Percentiles rank a stretch among this genome's conserved stretches.
phyloP scores from a whole-genome alignment of 2,888 invertebrate species.

The Augiades crinisus region DNA sequence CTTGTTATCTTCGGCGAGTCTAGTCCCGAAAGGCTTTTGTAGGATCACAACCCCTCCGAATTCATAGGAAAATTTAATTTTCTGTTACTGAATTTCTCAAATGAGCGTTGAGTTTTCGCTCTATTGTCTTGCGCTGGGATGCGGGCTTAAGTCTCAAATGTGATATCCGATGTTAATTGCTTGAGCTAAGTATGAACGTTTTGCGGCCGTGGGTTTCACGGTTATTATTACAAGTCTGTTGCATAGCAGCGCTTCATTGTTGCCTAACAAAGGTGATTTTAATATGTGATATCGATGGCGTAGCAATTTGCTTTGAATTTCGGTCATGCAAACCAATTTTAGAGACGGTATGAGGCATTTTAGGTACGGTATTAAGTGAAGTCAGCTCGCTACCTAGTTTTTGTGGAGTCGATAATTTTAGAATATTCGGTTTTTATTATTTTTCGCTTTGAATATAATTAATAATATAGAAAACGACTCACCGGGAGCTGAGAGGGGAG shows the following conservation, averaged over 20 bases:
- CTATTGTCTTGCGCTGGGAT: conserved; percentile 68
- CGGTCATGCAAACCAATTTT: conserved; percentile 1
- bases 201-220: conserved; percentile 63
- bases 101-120: conserved; percentile 64
- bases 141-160: conserved; percentile 66
- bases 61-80: conserved; percentile 78
- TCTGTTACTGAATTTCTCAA: conserved; percentile 70
- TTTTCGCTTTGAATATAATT: background rate
- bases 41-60: conserved; percentile 63
- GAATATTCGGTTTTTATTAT: background rate
- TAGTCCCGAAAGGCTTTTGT: conserved; percentile 65
- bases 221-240: conserved; percentile 67
- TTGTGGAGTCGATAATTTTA: conserved; percentile 1
- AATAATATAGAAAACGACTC: conserved; percentile 39
- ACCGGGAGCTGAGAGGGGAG: conserved; percentile 94
- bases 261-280: conserved; percentile 51
- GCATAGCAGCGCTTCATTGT: conserved; percentile 62
- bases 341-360: conserved; percentile 3
- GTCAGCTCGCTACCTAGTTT: conserved; percentile 1
- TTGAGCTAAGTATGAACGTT: conserved; percentile 69
- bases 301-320: conserved; percentile 40
- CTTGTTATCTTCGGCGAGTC: conserved; percentile 65
- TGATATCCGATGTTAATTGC: conserved; percentile 73
- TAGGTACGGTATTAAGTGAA: background rate
- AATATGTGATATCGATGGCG: conserved; percentile 31